Base-by-base conservation (phyloP, 2,797 vertebrate genomes). In the Alca torda region DNA sequence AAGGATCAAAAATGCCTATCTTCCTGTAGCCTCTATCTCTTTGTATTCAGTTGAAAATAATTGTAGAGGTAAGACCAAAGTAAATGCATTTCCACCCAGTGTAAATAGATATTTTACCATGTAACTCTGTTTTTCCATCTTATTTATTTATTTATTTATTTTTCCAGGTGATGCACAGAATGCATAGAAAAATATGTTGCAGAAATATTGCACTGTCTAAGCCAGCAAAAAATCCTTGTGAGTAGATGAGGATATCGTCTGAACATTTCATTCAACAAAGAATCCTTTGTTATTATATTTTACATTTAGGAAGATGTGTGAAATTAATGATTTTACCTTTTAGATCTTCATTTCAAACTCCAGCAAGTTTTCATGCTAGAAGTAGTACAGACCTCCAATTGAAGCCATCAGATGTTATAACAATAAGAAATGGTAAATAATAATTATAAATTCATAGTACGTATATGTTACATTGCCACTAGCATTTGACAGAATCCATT, bases 371-470 rank as follows among this genome's bases (percentile, higher is more conserved):
- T 48, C 30, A 25, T 35, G 16, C 8, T 72, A 80, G 56, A 69
- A 82, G 25, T 17, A 69, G 8, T 33, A 77, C 10, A 61, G n/a
- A 53, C 19, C 30, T 91, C 41, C 13, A 64, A 0, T 0, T 72
- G 41, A 77, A 80, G 15, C 7, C 12, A 75, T 31, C 5, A 4
- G 17, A 21, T 57, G 33, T 14, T 86, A 73, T 2, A 5, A 56
- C 11, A 89, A 65, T 61, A 85, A 78, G 80, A 89, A 60, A 41
- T 13, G 5, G 1, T 8, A 93, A 96, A 81, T 13, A 92, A n/a
- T 69, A 84, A 85, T 87, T 91, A 50, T 28, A 75, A 83, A 89
- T 94, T 87, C 87, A 57, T 68, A 74, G 16, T 46, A 57, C 3
- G 8, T 60, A 19, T 53, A 41, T 31, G 61, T n/a, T 28, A 69